Percentiles rank a stretch among this genome's conserved stretches.
Conservation (phyloP, 2,888 invertebrate genomes). For the Phrixothrix hirtus region DNA sequence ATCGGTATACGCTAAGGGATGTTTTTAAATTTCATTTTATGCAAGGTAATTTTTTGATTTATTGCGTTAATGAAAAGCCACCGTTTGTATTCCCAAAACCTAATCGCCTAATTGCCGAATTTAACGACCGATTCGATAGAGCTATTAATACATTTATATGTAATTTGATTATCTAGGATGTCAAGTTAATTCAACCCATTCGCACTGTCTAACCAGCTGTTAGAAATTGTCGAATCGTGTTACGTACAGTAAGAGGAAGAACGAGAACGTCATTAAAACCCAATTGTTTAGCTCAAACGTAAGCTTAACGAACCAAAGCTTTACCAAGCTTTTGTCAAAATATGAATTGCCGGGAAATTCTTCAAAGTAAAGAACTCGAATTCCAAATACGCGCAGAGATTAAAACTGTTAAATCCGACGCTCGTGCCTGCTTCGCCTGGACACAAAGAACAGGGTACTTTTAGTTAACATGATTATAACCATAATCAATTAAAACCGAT, state of each 20-base stretch:
- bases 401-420: background rate
- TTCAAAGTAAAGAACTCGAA: slow-evolving; percentile 4
- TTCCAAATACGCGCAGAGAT: slow-evolving; percentile 2
- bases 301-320: slow-evolving; percentile 24
- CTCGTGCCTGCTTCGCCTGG: slow-evolving; percentile 1
- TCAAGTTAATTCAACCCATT: slow-evolving; percentile 21
- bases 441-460: slow-evolving; percentile 5
- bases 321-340: slow-evolving; percentile 25
- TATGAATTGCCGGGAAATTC: slow-evolving; percentile 14
- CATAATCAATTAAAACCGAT: slow-evolving; percentile 30
- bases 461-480: slow-evolving; percentile 18
- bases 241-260: slow-evolving; percentile 18
- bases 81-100: too few relatives aligned
- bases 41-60: too few relatives aligned
- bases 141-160: background rate
- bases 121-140: background rate
- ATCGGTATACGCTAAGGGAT: too few relatives aligned
- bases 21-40: too few relatives aligned
- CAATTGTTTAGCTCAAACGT: slow-evolving; percentile 25
- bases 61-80: too few relatives aligned
- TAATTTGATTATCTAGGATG: background rate
- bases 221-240: slow-evolving; percentile 26
- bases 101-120: too few relatives aligned
- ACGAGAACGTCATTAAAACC: slow-evolving; percentile 25
- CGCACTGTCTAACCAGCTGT: slow-evolving; percentile 24